phyloP scores from a whole-genome alignment of 2,113 vertebrate species.

The Sprattus sprattus region DNA sequence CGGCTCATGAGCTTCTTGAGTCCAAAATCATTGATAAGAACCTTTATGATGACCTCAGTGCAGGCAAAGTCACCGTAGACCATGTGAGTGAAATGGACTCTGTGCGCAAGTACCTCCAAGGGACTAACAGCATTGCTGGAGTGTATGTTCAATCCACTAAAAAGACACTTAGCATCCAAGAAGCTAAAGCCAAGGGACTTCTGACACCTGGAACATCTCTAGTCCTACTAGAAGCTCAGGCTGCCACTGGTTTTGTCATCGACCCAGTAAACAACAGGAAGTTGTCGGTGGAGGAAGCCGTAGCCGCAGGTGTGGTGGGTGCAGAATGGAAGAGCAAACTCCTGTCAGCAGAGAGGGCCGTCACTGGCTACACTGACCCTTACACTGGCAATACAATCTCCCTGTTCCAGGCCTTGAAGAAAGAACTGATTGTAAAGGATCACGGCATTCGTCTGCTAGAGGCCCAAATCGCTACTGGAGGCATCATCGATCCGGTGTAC shows the following conservation, averaged over 20 bases:
- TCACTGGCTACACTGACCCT: constrained; percentile 53
- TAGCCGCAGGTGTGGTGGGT: constrained; percentile 59
- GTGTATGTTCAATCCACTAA: constrained; percentile 72
- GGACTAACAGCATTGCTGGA: constrained; percentile 73
- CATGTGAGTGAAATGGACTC: constrained; percentile 63
- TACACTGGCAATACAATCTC: constrained; percentile 59
- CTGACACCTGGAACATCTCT: constrained; percentile 79
- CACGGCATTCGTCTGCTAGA: constrained; percentile 60
- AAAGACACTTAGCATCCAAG: constrained; percentile 72
- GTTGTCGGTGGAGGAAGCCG: constrained; percentile 78
- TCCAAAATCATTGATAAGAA: not conserved
- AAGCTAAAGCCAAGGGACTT: constrained; percentile 73
- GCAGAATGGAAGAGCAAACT: constrained; percentile 54
- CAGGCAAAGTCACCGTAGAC: constrained; percentile 24
- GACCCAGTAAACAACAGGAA: constrained; percentile 76
- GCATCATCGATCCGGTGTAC: constrained; percentile 74
- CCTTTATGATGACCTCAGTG: constrained; percentile 46
- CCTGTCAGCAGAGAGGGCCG: constrained; percentile 52
- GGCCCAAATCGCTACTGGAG: constrained; percentile 76
- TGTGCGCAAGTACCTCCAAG: constrained; percentile 68
- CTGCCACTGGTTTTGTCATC: constrained; percentile 81
- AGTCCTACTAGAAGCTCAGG: constrained; percentile 84
- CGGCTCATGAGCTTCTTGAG: constrained; percentile 57
- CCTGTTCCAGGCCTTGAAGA: constrained; percentile 61
- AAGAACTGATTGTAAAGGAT: constrained; percentile 61